Evolutionary conservation across 2,888 invertebrate genomes (phyloP).

Genomic region (Agrypnus murinus): DNA sequence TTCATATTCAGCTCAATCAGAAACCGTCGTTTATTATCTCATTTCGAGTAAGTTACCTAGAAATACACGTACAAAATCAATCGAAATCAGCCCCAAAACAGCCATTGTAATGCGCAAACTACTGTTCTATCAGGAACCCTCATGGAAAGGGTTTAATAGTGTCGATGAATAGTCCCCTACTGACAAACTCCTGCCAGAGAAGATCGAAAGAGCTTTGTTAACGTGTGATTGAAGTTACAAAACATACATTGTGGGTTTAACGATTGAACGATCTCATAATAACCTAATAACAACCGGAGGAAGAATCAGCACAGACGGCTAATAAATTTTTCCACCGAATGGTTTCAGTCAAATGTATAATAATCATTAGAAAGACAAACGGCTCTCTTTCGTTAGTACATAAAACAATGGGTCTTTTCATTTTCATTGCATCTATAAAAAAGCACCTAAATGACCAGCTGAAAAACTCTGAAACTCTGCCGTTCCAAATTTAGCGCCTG

Average conservation of each 20-base stretch:
- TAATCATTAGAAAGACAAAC: background rate
- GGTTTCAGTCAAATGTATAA: background rate
- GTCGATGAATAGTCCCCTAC: constrained; percentile 42
- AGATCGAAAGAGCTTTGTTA: constrained; percentile 45
- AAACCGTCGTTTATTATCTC: too few relatives aligned
- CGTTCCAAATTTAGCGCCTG: constrained; percentile 38
- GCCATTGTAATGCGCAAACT: constrained; percentile 37
- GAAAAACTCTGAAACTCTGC: constrained; percentile 28
- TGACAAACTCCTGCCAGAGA: constrained; percentile 34
- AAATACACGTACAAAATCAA: constrained; percentile 16
- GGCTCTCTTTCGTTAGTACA: too few relatives aligned
- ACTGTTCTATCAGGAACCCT: constrained; percentile 23
- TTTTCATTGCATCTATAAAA: constrained; percentile 25
- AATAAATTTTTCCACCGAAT: constrained; percentile 5
- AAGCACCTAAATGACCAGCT: constrained; percentile 20
- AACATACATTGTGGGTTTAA: constrained; percentile 45
- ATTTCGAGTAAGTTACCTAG: too few relatives aligned
- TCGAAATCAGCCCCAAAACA: constrained; percentile 21
- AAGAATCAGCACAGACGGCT: constrained; percentile 29
- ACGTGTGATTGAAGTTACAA: constrained; percentile 48
- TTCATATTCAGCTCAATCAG: too few relatives aligned
- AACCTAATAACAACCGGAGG: constrained; percentile 18
- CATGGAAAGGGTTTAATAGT: constrained; percentile 45
- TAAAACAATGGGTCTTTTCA: background rate
- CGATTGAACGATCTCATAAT: constrained; percentile 41